Base-by-base conservation (phyloP, 2,113 vertebrate species). In the Tragulus kanchil region DNA sequence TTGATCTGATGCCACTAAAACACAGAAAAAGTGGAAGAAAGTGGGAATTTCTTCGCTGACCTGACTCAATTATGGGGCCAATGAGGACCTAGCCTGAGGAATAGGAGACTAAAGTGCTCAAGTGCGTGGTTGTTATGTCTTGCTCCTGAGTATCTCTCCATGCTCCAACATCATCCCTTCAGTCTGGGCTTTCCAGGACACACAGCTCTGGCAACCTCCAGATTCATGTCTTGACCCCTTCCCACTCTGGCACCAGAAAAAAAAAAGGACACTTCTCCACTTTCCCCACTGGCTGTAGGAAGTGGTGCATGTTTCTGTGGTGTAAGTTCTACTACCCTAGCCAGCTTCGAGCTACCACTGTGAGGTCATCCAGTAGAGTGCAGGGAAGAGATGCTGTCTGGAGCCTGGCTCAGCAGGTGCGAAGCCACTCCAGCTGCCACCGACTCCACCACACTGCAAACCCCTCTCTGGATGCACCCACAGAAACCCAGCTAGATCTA, bases 171-270 rank as follows among this genome's bases (percentile, higher is more conserved):
- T 54, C 11, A 17, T 54, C 62, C 42, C 81, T 19, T 58, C 26
- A 17, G 21, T 45, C 6, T 45, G 48, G 45, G 3, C 79, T 90
- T 90, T 94, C 48, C 21, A 90, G 28, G 94, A 94, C 95, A 89
- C 36, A 58, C 15, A 88, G 71, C 45, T 1, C 23, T 83, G 48
- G 42, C 25, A 65, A 71, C 42, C 59, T 71, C n/a, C 73, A 21
- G 52, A 48, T n/a, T 69, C 71, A 62, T 12, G 25, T 36, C 65
- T 54, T 94, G 31, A 90, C 26, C 62, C 64, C 19, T 36, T 64
- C 56, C 25, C 67, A 69, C 15, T 45, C 59, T 13, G 6, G 8
- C 52, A 77, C 12, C 56, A 64, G 48, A 23, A 31, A 48, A 26
- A 36, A 36, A 52, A 73, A 73, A 84, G 14, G n/a, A 62, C 6